A percentile compares a stretch with the other conserved stretches of the same genome.
Conservation (phyloP, 2,797 vertebrate species). For the Brachymystax lenok region DNA sequence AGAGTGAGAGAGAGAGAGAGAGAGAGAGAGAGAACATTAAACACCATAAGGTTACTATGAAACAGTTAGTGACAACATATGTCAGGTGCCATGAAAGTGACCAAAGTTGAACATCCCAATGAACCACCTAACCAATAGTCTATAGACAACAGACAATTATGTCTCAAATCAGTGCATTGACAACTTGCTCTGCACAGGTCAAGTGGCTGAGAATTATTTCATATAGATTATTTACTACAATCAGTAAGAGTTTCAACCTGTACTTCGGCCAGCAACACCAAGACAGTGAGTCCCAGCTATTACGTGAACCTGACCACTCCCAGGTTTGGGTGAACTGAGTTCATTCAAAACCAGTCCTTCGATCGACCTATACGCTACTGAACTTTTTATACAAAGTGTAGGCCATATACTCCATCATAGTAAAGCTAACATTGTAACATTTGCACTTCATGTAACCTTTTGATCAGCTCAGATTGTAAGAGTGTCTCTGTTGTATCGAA, state of each 20-base stretch:
- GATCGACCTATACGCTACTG: no score
- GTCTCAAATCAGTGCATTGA: neutral
- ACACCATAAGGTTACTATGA: no score
- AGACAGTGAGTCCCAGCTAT: neutral
- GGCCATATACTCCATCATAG: no score
- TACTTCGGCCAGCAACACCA: neutral
- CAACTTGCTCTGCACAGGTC: neutral
- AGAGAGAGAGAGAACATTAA: neutral
- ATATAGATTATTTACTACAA: neutral
- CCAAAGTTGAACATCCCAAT: no score
- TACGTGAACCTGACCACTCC: neutral
- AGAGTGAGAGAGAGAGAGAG: slow-evolving; percentile 2
- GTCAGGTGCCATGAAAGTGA: neutral
- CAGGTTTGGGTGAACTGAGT: neutral
- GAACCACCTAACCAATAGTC: neutral
- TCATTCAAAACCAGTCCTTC: no score
- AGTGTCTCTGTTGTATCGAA: no score
- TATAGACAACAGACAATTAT: neutral
- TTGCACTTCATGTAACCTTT: no score
- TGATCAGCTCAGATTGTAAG: no score
- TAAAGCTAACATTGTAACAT: no score
- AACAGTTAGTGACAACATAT: neutral
- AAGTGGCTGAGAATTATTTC: neutral
- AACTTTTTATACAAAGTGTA: no score
- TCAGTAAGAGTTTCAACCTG: neutral